These are phyloP conservation scores for Saccopteryx leptura DNA, from an alignment of 2,113 vertebrate genomes.

Conservation along the genomic window DNA sequence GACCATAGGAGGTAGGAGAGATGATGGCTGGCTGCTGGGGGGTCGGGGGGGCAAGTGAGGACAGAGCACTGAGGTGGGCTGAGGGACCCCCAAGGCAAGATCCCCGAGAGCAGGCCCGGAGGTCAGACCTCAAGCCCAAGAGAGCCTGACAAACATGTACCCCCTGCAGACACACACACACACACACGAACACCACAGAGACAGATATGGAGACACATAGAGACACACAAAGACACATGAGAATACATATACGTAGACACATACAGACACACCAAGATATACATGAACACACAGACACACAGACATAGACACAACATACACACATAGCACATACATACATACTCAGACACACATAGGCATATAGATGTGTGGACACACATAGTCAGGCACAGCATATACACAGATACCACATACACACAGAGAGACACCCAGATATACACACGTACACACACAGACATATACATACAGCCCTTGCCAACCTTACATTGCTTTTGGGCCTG, in stretches of 20 bases:
- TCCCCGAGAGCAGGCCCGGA: not conserved
- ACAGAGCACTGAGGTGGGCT: not conserved
- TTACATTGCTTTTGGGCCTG: not conserved
- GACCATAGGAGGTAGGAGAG: not conserved
- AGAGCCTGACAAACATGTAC: not conserved
- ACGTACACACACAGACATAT: not conserved
- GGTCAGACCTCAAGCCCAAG: not conserved
- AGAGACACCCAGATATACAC: not conserved
- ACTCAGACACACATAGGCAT: too few relatives aligned
- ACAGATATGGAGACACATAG: not conserved
- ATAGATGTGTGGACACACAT: too few relatives aligned
- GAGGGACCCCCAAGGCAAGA: not conserved
- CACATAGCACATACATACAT: fast-evolving
- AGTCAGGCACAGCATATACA: too few relatives aligned
- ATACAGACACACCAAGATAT: not conserved
- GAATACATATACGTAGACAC: fast-evolving
- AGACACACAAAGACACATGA: not conserved
- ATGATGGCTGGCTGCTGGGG: not conserved
- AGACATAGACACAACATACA: too few relatives aligned
- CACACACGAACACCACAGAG: not conserved
- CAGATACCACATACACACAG: not conserved
- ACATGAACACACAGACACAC: not conserved
- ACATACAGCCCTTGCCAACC: not conserved
- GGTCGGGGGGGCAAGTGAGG: too few relatives aligned
- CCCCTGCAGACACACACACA: not conserved